Evolutionary conservation across 2,113 vertebrate genomes (phyloP).

Genomic region (Mohoua ochrocephala): DNA sequence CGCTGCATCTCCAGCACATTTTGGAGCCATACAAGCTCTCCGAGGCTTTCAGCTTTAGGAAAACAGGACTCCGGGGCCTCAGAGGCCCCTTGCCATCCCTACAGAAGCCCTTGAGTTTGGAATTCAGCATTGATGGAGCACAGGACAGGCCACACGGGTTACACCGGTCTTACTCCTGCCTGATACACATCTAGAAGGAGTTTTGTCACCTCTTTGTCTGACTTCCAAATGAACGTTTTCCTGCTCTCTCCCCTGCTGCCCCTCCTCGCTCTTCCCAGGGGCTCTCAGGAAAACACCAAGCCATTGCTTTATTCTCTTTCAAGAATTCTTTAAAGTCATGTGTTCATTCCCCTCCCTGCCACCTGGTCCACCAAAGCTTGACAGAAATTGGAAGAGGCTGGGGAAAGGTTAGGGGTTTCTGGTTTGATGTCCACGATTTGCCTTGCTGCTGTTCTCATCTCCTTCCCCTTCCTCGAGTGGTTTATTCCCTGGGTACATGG

Average conservation of each 20-base stretch:
- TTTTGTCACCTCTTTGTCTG: neutral
- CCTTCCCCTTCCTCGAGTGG: neutral
- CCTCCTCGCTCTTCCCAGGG: neutral
- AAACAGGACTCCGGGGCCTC: neutral
- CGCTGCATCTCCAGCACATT: fast-evolving
- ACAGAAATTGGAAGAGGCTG: neutral
- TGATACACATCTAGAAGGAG: neutral
- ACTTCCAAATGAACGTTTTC: neutral
- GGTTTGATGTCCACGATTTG: neutral
- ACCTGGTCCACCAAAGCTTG: neutral
- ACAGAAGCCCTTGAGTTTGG: neutral
- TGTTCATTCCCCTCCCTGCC: neutral
- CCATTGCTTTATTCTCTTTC: neutral
- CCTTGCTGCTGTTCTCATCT: neutral
- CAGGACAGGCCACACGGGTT: neutral
- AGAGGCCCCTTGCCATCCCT: neutral
- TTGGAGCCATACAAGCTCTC: neutral
- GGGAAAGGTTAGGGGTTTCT: neutral
- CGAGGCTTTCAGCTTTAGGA: neutral
- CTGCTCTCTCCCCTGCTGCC: neutral
- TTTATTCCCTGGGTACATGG: neutral
- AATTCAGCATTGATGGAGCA: neutral
- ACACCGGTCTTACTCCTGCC: neutral
- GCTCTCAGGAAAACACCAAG: neutral
- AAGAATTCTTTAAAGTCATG: neutral